Base-by-base conservation (phyloP, 2,888 invertebrate genomes). In the Bhutanitis thaidina region DNA sequence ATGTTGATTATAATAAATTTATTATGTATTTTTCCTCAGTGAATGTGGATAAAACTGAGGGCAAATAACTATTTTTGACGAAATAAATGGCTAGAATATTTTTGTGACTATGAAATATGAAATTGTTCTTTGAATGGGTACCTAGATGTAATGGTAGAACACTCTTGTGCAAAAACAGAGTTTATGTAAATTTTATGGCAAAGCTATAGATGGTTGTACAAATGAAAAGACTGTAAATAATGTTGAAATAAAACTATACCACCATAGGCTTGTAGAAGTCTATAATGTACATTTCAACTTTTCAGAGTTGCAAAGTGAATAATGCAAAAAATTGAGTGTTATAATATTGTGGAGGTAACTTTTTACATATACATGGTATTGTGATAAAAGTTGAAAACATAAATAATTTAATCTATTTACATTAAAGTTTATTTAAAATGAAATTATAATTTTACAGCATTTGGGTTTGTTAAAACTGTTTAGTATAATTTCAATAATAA, bases 1-100 rank as follows among this genome's bases (percentile, higher is more conserved):
- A 84, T 81, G 84, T 87, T 87, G 77, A 78, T 80, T 84, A 83
- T 81, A 80, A 82, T 83, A 83, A 83, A 85, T 82, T 81, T 85
- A 85, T 85, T 82, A 78, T 78, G 80, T 79, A 76, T 79, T 83
- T 83, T 81, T 82, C 78, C 79, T 82, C 78, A 70, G 70, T 78
- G 77, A 74, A 78, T 83, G 78, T 80, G 78, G 77, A 74, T 75
- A 59, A 77, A 76, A 72, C 69, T 74, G 69, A 72, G 71, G 78
- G 72, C 76, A 81, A 64, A 83, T 81, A 75, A 84, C 79, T 88
- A 87, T 87, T 87, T 87, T 87, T 83, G 77, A 80, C 74, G 61
- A 77, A 77, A 76, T 78, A 77, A 76, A 82, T 80, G 77, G 71
- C 71, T 74, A 77, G 71, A 77, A 74, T 85, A 85, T 86, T 83